These are phyloP conservation scores for Polyommatus icarus DNA, from an alignment of 2,888 invertebrate genomes.

Conservation along the genomic window DNA sequence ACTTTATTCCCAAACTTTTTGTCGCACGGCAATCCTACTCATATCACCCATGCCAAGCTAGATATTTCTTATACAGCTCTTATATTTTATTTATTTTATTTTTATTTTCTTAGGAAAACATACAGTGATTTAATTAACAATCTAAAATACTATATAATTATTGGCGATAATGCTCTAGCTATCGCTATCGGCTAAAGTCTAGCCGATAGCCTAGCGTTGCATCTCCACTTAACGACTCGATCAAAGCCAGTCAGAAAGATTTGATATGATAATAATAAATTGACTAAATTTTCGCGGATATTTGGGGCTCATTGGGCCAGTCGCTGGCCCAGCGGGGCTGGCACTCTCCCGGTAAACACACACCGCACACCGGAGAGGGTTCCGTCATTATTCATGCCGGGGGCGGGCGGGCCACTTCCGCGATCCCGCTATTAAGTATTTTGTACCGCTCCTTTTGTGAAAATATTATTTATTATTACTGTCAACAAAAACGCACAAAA, in stretches of 20 bases:
- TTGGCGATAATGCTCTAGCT: too few relatives aligned
- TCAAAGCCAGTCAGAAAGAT: neutral
- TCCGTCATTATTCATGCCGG: slow-evolving; percentile 10
- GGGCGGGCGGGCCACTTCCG: neutral
- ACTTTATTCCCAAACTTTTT: too few relatives aligned
- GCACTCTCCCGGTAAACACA: neutral
- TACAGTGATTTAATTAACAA: too few relatives aligned
- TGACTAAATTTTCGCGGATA: neutral
- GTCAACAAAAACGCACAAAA: neutral
- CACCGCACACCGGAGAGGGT: neutral
- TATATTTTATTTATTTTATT: too few relatives aligned
- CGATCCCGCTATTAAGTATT: slow-evolving; percentile 5
- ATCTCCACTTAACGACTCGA: too few relatives aligned
- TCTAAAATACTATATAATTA: too few relatives aligned
- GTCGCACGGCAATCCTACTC: too few relatives aligned
- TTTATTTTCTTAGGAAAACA: too few relatives aligned
- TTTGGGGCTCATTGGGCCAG: neutral
- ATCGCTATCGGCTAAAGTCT: too few relatives aligned
- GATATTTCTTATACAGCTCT: too few relatives aligned
- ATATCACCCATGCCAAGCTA: too few relatives aligned
- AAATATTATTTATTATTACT: neutral
- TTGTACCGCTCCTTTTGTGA: slow-evolving; percentile 2
- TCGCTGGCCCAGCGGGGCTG: neutral
- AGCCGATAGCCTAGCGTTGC: too few relatives aligned
- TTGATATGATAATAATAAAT: neutral